These are phyloP conservation scores for Malurus splendens DNA, from an alignment of 2,797 vertebrate species.

Conservation along the genomic window DNA sequence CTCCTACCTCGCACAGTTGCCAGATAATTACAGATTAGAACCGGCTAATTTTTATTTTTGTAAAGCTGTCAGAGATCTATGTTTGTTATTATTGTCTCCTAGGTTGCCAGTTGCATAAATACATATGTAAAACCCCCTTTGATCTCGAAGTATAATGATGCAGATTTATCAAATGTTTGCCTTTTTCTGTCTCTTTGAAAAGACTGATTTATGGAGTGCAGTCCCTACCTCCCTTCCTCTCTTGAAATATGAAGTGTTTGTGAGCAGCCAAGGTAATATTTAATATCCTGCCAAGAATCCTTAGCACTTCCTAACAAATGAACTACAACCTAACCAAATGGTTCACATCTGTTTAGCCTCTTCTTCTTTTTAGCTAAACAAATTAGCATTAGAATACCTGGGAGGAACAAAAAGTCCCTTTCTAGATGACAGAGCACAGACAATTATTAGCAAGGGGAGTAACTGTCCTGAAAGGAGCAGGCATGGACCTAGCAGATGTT, in stretches of 20 bases:
- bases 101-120: constrained; percentile 64
- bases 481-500: constrained; percentile 33
- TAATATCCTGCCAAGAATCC: constrained; percentile 73
- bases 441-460: constrained; percentile 57
- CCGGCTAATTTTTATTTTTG: constrained; percentile 61
- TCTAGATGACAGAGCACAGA: constrained; percentile 71
- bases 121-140: constrained; percentile 66
- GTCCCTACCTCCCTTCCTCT: constrained; percentile 63
- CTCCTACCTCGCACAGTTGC: constrained; percentile 5
- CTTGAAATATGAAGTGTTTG: constrained; percentile 78
- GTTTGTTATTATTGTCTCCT: constrained; percentile 63
- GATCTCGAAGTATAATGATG: constrained; percentile 67
- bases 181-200: constrained; percentile 70
- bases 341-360: constrained; percentile 74
- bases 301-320: constrained; percentile 72
- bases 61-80: constrained; percentile 46
- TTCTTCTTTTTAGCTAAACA: constrained; percentile 68
- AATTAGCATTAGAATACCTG: constrained; percentile 75
- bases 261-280: constrained; percentile 75
- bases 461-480: constrained; percentile 21
- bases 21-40: constrained; percentile 59
- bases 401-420: constrained; percentile 57
- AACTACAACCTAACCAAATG: constrained; percentile 70
- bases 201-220: constrained; percentile 67
- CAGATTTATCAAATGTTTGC: constrained; percentile 75